Evolutionary conservation across 2,888 invertebrate species (phyloP).

Genomic region (Lydus trimaculatus): DNA sequence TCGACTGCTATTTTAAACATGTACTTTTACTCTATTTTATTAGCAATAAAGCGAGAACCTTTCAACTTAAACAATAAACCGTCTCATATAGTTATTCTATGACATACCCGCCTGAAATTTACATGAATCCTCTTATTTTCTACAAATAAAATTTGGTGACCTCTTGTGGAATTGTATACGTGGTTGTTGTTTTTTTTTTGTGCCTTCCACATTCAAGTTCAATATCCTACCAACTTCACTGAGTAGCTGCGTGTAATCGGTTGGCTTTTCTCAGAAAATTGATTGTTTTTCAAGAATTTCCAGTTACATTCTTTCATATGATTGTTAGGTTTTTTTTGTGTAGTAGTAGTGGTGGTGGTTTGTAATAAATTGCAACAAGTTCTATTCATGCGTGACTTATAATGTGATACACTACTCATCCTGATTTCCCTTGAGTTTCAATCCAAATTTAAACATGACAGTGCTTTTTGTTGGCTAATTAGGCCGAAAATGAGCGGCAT

Average conservation of each 20-base stretch:
- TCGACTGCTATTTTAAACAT: not conserved
- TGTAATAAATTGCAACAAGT: not conserved
- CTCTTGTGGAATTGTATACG: too few species aligned
- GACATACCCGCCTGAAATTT: not conserved
- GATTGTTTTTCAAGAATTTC: not conserved
- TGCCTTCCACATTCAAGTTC: not conserved
- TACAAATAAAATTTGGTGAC: too few species aligned
- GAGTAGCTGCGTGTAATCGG: not conserved
- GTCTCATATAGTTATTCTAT: not conserved
- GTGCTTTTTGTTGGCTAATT: slow-evolving; percentile 35
- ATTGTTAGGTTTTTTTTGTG: too few species aligned
- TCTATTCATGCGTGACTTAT: slow-evolving; percentile 26
- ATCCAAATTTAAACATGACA: slow-evolving; percentile 28
- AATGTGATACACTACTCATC: slow-evolving; percentile 16
- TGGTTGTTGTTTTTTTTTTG: too few species aligned
- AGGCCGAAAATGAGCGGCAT: too few species aligned
- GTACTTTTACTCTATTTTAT: not conserved
- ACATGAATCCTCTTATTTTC: not conserved
- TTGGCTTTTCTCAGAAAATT: not conserved
- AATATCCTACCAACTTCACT: not conserved
- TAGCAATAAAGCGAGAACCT: not conserved
- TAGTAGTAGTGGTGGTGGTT: too few species aligned
- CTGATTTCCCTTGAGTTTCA: slow-evolving; percentile 39
- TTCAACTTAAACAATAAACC: not conserved
- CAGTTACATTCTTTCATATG: not conserved